These are phyloP conservation scores for Dromococcyx pavoninus DNA, from an alignment of 2,797 vertebrate species.

Conservation along the genomic window DNA sequence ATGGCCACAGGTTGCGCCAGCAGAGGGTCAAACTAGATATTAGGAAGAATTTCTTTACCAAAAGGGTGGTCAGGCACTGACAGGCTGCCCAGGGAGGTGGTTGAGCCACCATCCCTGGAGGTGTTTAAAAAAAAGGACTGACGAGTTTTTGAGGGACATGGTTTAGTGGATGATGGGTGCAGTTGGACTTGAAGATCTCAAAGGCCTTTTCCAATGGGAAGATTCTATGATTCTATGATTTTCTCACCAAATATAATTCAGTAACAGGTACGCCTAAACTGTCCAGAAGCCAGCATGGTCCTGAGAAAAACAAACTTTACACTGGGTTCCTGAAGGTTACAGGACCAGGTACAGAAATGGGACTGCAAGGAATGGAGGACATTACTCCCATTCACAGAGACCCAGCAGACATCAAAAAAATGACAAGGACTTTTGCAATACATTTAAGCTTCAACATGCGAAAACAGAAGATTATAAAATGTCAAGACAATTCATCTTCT, in stretches of 20 bases:
- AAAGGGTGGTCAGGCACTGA: too few species aligned
- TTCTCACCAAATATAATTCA: not conserved
- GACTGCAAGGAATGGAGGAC: not conserved
- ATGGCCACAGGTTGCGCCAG: too few species aligned
- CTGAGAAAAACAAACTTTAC: not conserved
- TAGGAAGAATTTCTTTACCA: too few species aligned
- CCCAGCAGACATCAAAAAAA: not conserved
- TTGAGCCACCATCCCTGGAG: too few species aligned
- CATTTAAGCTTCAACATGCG: not conserved
- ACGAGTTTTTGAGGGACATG: too few species aligned
- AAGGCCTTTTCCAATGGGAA: too few species aligned
- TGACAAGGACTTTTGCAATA: not conserved
- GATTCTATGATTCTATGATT: too few species aligned
- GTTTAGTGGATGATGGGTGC: too few species aligned
- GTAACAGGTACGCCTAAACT: not conserved
- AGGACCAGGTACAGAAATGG: not conserved
- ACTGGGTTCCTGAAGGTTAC: not conserved
- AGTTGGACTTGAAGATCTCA: too few species aligned
- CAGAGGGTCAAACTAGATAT: too few species aligned
- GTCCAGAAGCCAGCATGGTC: not conserved
- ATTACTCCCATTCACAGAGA: not conserved
- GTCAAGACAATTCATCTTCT: slow-evolving; percentile 34
- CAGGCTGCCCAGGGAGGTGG: too few species aligned
- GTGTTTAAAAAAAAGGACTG: too few species aligned
- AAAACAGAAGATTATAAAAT: slow-evolving; percentile 36